A percentile compares a stretch with the other conserved stretches of the same genome.
Evolutionary conservation across 2,113 vertebrate species (phyloP).

Genomic region (Lynx canadensis): DNA sequence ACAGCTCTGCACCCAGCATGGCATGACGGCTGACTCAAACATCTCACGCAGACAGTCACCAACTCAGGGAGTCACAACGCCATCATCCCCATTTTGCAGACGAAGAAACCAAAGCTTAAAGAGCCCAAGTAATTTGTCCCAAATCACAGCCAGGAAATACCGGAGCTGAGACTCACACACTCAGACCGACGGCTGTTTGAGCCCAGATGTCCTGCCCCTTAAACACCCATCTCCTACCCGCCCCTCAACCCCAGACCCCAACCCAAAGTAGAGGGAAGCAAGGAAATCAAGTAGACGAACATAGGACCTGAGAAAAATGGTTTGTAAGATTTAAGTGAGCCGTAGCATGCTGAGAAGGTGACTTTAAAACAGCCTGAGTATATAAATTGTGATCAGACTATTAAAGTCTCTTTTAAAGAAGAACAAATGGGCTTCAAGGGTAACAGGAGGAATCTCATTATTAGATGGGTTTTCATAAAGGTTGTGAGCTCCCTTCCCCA

Average conservation of each 20-base stretch:
- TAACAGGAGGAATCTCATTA: neutral
- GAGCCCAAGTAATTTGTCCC: neutral
- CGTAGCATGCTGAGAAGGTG: neutral
- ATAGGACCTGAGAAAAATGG: neutral
- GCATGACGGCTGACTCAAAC: neutral
- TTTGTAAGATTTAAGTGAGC: neutral
- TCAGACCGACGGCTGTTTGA: neutral
- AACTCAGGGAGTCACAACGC: neutral
- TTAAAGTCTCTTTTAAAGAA: conserved; percentile 18
- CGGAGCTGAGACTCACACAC: neutral
- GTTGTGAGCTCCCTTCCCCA: neutral
- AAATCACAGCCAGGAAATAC: neutral
- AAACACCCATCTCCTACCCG: neutral
- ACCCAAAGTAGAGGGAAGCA: neutral
- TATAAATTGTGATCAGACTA: conserved; percentile 24
- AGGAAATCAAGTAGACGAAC: neutral
- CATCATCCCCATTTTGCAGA: neutral
- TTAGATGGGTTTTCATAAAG: neutral
- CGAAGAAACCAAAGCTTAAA: neutral
- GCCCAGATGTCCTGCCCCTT: neutral
- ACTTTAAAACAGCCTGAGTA: neutral
- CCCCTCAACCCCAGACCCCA: neutral
- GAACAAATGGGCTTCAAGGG: conserved; percentile 23
- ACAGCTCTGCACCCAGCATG: neutral
- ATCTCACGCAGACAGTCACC: neutral